Evolutionary conservation across 2,888 invertebrate genomes (phyloP), one percentile per base, ranked within the genome.

Genomic region (Anticlea derivata): DNA sequence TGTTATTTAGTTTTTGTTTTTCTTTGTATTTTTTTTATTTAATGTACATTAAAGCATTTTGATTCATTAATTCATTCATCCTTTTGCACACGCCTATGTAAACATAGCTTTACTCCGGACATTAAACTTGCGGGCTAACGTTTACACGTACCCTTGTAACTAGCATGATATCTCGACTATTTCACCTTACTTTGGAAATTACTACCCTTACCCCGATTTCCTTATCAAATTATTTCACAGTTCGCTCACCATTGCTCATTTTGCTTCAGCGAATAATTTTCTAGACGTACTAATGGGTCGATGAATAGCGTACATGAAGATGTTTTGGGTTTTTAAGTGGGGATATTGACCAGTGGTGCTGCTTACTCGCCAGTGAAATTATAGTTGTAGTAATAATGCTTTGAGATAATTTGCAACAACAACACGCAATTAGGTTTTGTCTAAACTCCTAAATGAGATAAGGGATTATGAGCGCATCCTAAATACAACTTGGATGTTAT

Each of bases 91-190:
- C 34, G 22, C 5, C 29, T 2, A 27, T 39, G 20, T 11, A 7
- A 11, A 11, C 17, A 2, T 7, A 20, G 20, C 29, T 44, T 44
- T 27, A 34, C 3, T 6, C 1, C 17, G n/a, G 2, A 44, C 20
- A 20, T 33, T 43, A 24, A 43, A 41, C 41, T 31, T 34, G 24
- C 10, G 13, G 30, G 12, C 13, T 34, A 26, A 34, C 34, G 11
- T 34, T 44, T 27, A 34, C 34, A 44, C 38, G 10, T 38, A 30
- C 31, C 38, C 31, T 38, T 30, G 24, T 46, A 39, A 44, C 44
- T 38, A 46, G 38, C 23, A 30, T 46, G 22, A 37, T 38, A 39
- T 26, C 24, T 30, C 30, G 37, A 46, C 38, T 46, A 46, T 46
- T 46, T 38, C 11, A 20, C 31, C 31, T 38, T 46, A 38, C 30